Base-by-base conservation (phyloP, 2,888 invertebrate genomes). In the Napeogenes inachia region DNA sequence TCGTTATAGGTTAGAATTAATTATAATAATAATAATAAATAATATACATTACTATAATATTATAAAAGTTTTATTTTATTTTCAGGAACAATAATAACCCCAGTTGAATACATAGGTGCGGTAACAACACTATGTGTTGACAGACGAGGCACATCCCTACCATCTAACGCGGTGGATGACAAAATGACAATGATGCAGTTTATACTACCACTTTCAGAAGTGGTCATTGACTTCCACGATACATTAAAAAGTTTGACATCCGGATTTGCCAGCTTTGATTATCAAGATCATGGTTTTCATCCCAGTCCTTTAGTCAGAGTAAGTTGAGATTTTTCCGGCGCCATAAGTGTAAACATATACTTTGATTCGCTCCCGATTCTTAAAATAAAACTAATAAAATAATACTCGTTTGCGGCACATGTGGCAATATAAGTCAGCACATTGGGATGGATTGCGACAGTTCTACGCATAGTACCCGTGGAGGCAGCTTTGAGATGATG, bases 261-360 rank as follows among this genome's bases (percentile, higher is more conserved):
- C 0, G 99, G 99, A 42, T 99, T 97, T 87, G 99, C 98, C 1
- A 97, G 97, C 79, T 98, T 98, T 79, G 97, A 97, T 83, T 98
- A 98, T 77, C 97, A 98, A 82, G 95, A 97, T 78, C 85, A 93
- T 74, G 98, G 97, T 2, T 99, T 95, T 82, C 93, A 95, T 76
- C 78, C 80, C 67, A 94, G 98, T 66, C 89, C 94, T 64, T 89
- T 99, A 73, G 94, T 95, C 0, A 96, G 96, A 83, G 95, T 97
- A 82, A 88, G 89, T 63, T 30, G 6, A 12, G 35, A 35, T 5
- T 50, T 47, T 0, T 47, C 6, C 13, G 6, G 6, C 21, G 21
- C 21, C 21, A 21, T 21, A 21, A 21, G 21, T 21, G 21, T 21
- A 21, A 21, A 21, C 21, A 21, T 21, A 21, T 21, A 21, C 21